Evolutionary conservation across 2,113 vertebrate genomes (phyloP).

Genomic region (Bettongia penicillata): DNA sequence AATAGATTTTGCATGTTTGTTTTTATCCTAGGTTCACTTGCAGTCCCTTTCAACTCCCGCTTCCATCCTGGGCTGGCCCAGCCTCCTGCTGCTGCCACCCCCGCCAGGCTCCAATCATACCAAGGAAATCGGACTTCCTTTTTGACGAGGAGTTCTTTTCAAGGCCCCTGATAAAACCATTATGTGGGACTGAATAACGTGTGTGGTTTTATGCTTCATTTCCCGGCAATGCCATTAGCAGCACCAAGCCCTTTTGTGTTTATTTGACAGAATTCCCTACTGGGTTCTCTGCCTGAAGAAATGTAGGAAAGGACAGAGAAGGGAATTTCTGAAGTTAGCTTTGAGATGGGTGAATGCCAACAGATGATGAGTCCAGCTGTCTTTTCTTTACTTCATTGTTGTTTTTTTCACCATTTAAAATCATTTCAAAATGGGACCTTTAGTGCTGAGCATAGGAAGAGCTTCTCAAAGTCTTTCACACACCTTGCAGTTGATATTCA

Average conservation of each 20-base stretch:
- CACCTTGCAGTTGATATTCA: slow-evolving; percentile 63
- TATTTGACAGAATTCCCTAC: slow-evolving; percentile 70
- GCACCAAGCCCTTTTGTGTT: slow-evolving; percentile 73
- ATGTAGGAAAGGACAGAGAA: neutral
- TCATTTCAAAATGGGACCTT: slow-evolving; percentile 14
- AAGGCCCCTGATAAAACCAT: slow-evolving; percentile 73
- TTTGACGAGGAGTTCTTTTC: slow-evolving; percentile 57
- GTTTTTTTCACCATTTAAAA: slow-evolving; percentile 51
- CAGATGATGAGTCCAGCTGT: neutral
- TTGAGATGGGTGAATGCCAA: neutral
- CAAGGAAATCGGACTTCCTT: slow-evolving; percentile 70
- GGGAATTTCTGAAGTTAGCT: neutral
- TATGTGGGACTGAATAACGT: slow-evolving; percentile 66
- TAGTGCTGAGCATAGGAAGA: slow-evolving; percentile 46
- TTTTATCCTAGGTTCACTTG: slow-evolving; percentile 48
- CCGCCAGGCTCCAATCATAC: slow-evolving; percentile 65
- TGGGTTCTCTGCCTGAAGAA: slow-evolving; percentile 42
- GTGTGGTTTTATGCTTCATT: slow-evolving; percentile 72
- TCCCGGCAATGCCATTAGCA: slow-evolving; percentile 76
- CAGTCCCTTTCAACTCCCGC: slow-evolving; percentile 13
- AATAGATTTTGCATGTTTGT: neutral
- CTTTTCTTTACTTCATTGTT: neutral
- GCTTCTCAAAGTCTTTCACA: slow-evolving; percentile 49
- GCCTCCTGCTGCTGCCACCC: neutral
- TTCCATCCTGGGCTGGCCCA: neutral